Evolutionary conservation across 2,113 vertebrate species (phyloP).

Genomic region (Plestiodon gilberti): DNA sequence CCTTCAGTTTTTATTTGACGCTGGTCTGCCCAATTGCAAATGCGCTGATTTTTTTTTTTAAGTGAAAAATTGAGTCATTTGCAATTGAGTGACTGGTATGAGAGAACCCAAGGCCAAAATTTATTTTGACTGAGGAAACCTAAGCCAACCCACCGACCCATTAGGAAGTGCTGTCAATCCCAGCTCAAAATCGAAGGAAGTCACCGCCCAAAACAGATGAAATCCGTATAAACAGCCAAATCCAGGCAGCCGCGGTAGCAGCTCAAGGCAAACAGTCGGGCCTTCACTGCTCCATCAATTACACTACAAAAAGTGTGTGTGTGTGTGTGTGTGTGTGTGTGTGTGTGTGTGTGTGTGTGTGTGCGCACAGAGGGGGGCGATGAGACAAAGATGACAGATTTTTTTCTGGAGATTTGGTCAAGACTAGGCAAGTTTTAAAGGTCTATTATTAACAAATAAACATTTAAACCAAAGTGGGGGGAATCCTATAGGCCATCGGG

Average conservation of each 20-base stretch:
- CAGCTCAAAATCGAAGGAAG: constrained; percentile 77
- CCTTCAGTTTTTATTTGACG: background rate
- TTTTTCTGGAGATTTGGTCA: constrained; percentile 82
- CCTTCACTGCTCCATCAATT: constrained; percentile 83
- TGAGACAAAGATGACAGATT: too few species aligned
- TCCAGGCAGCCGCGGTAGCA: constrained; percentile 75
- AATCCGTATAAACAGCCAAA: constrained; percentile 75
- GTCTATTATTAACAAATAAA: constrained; percentile 87
- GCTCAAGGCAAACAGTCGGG: constrained; percentile 82
- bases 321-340: too few species aligned
- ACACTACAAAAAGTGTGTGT: too few species aligned
- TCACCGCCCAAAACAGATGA: constrained; percentile 70
- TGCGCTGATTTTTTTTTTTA: background rate
- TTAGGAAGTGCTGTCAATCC: constrained; percentile 79
- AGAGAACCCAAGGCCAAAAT: constrained; percentile 57
- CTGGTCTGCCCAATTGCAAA: background rate
- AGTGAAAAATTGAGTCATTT: constrained; percentile 4
- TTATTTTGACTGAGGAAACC: constrained; percentile 74
- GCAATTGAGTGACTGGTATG: constrained; percentile 10
- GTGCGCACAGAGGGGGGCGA: too few species aligned
- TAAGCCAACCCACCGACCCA: constrained; percentile 69
- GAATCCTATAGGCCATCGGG: constrained; percentile 79
- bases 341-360: too few species aligned
- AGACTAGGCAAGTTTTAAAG: constrained; percentile 80
- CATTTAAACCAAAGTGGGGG: constrained; percentile 76